Evolutionary conservation across 2,888 invertebrate genomes (phyloP).

Genomic region (Digitonthophagus gazella): DNA sequence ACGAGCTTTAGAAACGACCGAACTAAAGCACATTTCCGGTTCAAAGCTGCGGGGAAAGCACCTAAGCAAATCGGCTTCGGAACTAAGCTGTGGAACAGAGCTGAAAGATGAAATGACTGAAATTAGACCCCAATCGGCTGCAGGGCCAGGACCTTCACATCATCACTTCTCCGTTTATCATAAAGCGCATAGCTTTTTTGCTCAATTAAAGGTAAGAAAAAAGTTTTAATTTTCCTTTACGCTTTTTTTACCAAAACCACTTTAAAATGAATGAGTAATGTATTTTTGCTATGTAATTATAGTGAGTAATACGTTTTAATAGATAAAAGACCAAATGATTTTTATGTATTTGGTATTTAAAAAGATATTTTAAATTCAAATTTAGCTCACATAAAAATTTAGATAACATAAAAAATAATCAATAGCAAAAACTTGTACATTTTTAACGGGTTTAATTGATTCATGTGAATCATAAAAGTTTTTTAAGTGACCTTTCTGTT

Average conservation of each 20-base stretch:
- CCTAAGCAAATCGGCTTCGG: slow-evolving; percentile 79
- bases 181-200: slow-evolving; percentile 80
- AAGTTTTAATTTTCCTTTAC: not conserved
- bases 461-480: too few species aligned
- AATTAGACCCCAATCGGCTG: slow-evolving; percentile 54
- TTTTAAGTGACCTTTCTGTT: too few species aligned
- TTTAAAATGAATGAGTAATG: not conserved
- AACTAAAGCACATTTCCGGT: slow-evolving; percentile 43
- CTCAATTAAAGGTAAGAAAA: slow-evolving; percentile 66
- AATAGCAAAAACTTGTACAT: too few species aligned
- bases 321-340: too few species aligned
- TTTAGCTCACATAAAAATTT: too few species aligned
- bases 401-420: too few species aligned
- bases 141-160: slow-evolving; percentile 53
- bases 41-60: slow-evolving; percentile 57
- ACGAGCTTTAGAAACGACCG: slow-evolving; percentile 47
- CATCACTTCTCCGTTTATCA: slow-evolving; percentile 72
- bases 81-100: slow-evolving; percentile 62
- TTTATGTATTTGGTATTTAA: too few species aligned
- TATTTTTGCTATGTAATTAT: not conserved
- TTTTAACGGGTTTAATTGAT: too few species aligned
- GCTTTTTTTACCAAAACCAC: not conserved
- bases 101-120: slow-evolving; percentile 51
- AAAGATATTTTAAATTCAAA: too few species aligned
- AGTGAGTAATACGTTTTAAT: too few species aligned